Base-by-base conservation (phyloP, 2,797 vertebrate genomes). In the Sebastiscus albofasciatus region DNA sequence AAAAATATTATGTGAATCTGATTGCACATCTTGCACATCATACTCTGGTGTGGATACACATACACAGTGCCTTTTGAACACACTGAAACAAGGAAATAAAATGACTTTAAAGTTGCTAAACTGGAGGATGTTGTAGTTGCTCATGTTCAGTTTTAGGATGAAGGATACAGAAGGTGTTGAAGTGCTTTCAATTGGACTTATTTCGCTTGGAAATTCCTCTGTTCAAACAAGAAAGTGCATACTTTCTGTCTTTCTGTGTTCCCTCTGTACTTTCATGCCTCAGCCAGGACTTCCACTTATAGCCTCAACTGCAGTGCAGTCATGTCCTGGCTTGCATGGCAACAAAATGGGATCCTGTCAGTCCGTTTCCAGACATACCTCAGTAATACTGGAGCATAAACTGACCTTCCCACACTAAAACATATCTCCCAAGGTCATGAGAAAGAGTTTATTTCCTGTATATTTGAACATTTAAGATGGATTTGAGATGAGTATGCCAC, bases 321-420 rank as follows among this genome's bases (percentile, higher is more conserved):
- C 92, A 33, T 87, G 94, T 90, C 72, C 69, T n/a, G 79, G 46
- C 92, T 73, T 89, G 90, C 58, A 34, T 60, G 61, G 54, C 24
- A 34, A 65, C 61, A 72, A 67, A 24, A 49, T 8, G 5, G 27
- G 49, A 74, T 82, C n/a, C 13, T 67, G 52, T 60, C 26, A 20
- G 60, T 55, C 22, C 34, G 72, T 66, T 27, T 69, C 10, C 6
- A n/a, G 29, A 78, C 85, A 82, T 85, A 67, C 84, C 74, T 72
- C 56, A 69, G 58, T 67, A 59, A 82, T 69, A 49, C 54, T 20
- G 67, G 54, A 52, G 58, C 68, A 27, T 4, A 75, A 62, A 14
- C 24, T 69, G 56, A 71, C 71, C 33, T 66, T 33, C 34, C 72
- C 55, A 59, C 8, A 0, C 59, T 67, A 12, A 26, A 29, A 62